Percentiles rank a stretch among this genome's conserved stretches.
phyloP scores from a whole-genome alignment of 2,113 vertebrate genomes.

The Myiozetetes cayanensis region DNA sequence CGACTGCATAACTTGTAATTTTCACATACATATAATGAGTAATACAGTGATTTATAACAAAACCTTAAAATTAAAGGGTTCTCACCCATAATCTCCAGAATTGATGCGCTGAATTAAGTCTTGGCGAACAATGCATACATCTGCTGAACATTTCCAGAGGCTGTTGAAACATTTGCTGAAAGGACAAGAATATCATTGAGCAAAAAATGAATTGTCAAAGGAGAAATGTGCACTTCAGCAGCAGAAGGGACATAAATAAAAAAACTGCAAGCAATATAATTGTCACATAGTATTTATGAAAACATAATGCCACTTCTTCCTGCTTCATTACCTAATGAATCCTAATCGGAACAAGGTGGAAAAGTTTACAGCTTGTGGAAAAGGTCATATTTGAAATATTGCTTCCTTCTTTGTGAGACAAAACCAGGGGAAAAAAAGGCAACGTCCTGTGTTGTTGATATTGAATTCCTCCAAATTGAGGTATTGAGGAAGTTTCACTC shows the following conservation, averaged over 20 bases:
- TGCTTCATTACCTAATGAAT: background rate
- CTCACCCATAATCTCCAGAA: conserved; percentile 75
- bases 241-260: background rate
- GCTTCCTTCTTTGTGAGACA: background rate
- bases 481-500: background rate
- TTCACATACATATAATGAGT: background rate
- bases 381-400: background rate
- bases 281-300: background rate
- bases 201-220: background rate
- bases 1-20: background rate
- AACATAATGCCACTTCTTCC: background rate
- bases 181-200: conserved; percentile 19
- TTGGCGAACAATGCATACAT: conserved; percentile 67
- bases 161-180: conserved; percentile 69
- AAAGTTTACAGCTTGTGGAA: background rate
- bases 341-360: background rate
- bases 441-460: background rate
- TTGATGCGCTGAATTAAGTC: conserved; percentile 73
- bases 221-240: background rate
- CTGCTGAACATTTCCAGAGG: conserved; percentile 70
- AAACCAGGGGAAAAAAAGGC: background rate
- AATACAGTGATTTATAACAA: background rate
- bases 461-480: background rate
- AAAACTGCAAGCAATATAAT: background rate
- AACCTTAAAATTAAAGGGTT: background rate